A percentile compares a stretch with the other conserved stretches of the same genome.
Conservation (phyloP, 1,140 invertebrate genomes). For the Lasaia peninsularis region DNA sequence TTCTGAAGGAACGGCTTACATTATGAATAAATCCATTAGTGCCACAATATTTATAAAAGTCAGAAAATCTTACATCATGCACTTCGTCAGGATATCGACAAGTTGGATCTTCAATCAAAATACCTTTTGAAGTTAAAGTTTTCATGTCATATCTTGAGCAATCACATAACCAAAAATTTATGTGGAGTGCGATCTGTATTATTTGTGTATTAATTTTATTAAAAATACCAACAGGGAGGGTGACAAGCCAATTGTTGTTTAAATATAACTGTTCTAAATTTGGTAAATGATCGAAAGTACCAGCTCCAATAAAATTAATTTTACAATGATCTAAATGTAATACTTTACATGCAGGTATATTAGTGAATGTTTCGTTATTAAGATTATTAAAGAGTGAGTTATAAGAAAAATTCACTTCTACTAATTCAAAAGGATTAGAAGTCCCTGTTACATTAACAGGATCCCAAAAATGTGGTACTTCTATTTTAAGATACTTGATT, state of each 20-base stretch:
- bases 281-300: conserved; percentile 52
- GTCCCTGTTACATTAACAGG: conserved; percentile 50
- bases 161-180: conserved; percentile 56
- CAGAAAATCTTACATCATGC: conserved; percentile 37
- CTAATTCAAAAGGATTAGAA: conserved; percentile 26
- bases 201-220: conserved; percentile 26
- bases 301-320: conserved; percentile 45
- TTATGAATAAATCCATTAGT: conserved; percentile 10
- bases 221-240: conserved; percentile 46
- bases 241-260: conserved; percentile 50
- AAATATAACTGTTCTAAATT: conserved; percentile 50
- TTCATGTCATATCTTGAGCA: conserved; percentile 42
- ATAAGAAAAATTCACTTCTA: conserved; percentile 46
- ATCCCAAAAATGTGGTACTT: conserved; percentile 39
- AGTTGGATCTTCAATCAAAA: conserved; percentile 44
- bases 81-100: conserved; percentile 42
- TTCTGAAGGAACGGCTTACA: neutral
- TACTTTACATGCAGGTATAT: conserved; percentile 39
- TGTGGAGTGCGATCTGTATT: conserved; percentile 45
- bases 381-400: conserved; percentile 48
- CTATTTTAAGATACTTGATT: conserved; percentile 44
- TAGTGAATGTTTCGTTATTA: conserved; percentile 39
- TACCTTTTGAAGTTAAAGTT: conserved; percentile 23
- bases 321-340: conserved; percentile 51
- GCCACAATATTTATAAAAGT: conserved; percentile 41